Evolutionary conservation across 2,797 vertebrate species (phyloP).

Genomic region (Acanthurus lineatus): DNA sequence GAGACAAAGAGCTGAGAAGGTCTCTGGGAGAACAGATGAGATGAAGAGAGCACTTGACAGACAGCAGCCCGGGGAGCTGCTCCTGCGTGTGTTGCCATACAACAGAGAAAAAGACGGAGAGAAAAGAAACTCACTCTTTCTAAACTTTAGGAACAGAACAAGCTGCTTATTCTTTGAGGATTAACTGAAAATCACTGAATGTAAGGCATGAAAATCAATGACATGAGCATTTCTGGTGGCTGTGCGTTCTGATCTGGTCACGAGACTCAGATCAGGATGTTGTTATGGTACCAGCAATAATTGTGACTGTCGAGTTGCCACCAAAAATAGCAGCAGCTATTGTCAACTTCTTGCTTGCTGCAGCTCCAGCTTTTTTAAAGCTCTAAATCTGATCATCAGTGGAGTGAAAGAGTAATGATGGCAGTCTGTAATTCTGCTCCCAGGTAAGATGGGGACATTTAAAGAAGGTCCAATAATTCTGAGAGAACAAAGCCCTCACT

Average conservation of each 20-base stretch:
- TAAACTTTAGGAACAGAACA: conserved; percentile 47
- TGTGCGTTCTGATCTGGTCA: not conserved
- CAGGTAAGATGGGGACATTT: conserved; percentile 33
- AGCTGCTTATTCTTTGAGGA: conserved; percentile 37
- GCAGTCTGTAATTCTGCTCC: conserved; percentile 1
- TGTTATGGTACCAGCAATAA: conserved; percentile 14
- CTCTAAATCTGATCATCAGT: conserved; percentile 32
- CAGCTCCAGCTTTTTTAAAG: conserved; percentile 13
- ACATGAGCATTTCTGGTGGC: conserved; percentile 24
- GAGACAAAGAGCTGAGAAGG: conserved; percentile 54
- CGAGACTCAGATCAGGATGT: conserved; percentile 15
- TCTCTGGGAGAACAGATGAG: conserved; percentile 47
- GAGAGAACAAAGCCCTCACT: conserved; percentile 40
- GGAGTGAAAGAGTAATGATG: conserved; percentile 20
- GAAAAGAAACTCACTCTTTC: conserved; percentile 14
- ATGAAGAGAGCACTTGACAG: conserved; percentile 59
- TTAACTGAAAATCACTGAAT: conserved; percentile 30
- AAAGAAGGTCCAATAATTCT: conserved; percentile 45
- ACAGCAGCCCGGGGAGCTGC: conserved; percentile 58
- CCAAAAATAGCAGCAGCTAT: conserved; percentile 28
- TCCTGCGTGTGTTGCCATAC: conserved; percentile 14
- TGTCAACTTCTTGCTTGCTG: not conserved
- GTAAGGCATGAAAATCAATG: conserved; percentile 32
- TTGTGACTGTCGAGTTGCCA: not conserved
- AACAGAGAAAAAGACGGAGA: conserved; percentile 31